Evolutionary conservation across 2,113 vertebrate genomes (phyloP).

Genomic region (Cathartes aura): DNA sequence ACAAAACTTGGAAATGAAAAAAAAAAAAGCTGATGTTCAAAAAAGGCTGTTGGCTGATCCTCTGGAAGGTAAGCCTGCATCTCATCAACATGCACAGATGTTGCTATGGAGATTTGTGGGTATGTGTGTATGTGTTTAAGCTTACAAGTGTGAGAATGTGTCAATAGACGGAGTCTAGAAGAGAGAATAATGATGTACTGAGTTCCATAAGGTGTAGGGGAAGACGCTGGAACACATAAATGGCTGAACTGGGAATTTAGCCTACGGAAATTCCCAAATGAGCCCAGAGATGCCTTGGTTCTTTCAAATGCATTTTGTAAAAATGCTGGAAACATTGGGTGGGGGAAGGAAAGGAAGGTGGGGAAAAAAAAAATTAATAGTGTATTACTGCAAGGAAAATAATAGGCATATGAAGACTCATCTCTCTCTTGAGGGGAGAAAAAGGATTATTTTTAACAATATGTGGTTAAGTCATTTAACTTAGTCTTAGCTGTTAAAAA

Average conservation of each 20-base stretch:
- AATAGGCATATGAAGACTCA: neutral
- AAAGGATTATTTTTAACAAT: neutral
- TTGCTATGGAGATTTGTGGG: slow-evolving; percentile 72
- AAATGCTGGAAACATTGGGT: neutral
- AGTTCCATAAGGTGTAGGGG: neutral
- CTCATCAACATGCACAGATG: slow-evolving; percentile 52
- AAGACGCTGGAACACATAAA: neutral
- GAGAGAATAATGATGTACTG: slow-evolving; percentile 1
- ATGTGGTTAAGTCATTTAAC: neutral
- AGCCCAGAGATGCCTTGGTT: neutral
- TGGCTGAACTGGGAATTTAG: neutral
- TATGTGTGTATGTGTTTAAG: slow-evolving; percentile 27
- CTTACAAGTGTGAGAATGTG: slow-evolving; percentile 63
- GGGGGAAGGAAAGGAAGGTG: neutral
- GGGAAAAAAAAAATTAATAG: neutral
- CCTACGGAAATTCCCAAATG: neutral
- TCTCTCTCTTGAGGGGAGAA: neutral
- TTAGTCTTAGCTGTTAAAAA: neutral
- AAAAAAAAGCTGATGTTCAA: neutral
- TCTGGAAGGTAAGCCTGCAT: slow-evolving; percentile 9
- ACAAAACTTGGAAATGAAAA: neutral
- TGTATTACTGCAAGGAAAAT: neutral
- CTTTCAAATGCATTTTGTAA: slow-evolving; percentile 1
- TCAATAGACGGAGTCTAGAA: slow-evolving; percentile 17
- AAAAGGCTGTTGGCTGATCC: neutral